phyloP scores from a whole-genome alignment of 2,888 invertebrate species.

The Iphiclides podalirius region DNA sequence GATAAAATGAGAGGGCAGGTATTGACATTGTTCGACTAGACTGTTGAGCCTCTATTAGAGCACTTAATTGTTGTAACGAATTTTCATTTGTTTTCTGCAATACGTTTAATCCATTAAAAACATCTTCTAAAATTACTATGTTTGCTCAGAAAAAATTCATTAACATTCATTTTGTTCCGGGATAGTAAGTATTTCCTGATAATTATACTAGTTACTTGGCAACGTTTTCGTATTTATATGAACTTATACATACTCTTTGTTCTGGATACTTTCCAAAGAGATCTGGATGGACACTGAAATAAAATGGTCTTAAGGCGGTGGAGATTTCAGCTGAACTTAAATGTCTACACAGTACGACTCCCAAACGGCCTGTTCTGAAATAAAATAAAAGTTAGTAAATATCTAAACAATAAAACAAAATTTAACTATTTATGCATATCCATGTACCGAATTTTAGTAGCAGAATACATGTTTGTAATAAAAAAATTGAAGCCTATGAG shows the following conservation, averaged over 20 bases:
- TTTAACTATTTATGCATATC: not conserved
- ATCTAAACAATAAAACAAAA: not conserved
- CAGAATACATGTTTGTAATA: slow-evolving; percentile 58
- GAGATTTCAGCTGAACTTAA: slow-evolving; percentile 91
- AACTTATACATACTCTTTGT: slow-evolving; percentile 84
- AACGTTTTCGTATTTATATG: too few relatives aligned
- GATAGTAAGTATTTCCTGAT: too few relatives aligned
- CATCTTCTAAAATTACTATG: too few relatives aligned
- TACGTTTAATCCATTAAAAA: too few relatives aligned
- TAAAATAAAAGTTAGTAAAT: not conserved
- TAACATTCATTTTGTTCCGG: too few relatives aligned
- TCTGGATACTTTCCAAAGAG: slow-evolving; percentile 94
- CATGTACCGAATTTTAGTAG: slow-evolving; percentile 61
- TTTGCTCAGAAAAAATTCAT: too few relatives aligned
- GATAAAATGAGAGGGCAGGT: slow-evolving; percentile 87
- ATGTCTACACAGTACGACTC: slow-evolving; percentile 52
- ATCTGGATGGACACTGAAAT: slow-evolving; percentile 97
- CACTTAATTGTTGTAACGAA: slow-evolving; percentile 92
- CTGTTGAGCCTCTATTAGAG: slow-evolving; percentile 89
- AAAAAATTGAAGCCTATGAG: not conserved
- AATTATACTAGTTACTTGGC: too few relatives aligned
- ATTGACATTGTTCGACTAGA: slow-evolving; percentile 80
- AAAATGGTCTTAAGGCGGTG: slow-evolving; percentile 94
- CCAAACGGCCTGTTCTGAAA: slow-evolving; percentile 33
- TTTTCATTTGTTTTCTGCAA: slow-evolving; percentile 92